Base-by-base conservation (phyloP, 2,888 invertebrate species). In the Trissolcus brochymenae region DNA sequence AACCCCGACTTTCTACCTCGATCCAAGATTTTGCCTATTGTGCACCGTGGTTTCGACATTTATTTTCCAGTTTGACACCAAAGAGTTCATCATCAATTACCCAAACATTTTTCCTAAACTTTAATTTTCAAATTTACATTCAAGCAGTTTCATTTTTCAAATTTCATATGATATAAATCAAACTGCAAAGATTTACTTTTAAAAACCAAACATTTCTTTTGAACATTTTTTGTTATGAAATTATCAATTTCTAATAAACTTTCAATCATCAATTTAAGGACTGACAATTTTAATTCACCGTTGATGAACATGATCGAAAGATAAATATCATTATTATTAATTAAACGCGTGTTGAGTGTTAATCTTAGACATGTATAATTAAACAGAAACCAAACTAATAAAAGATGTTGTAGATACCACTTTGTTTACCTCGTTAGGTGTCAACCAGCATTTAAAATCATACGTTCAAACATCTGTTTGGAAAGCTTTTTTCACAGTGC, bases 311-410 rank as follows among this genome's bases (percentile, higher is more conserved):
- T 19, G 19, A 19, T 19, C 2, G 19, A 2, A 46, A 64, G 59
- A 72, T 65, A 59, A 72, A 59, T 72, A 65, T 72, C 72, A 19
- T 19, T 19, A 19, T n/a, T 60, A 72, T 72, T 65, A 72, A 72
- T 72, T 72, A 72, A 72, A 29, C 59, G 46, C 57, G 59, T 35
- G 55, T 35, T 4, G 64, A 50, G 25, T 66, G 55, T 4, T 4
- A 25, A 4, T 25, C 25, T 25, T 25, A 6, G 0, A 25, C 25
- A 4, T 4, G 6, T 25, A 25, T 25, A 25, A 25, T 25, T 25
- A 25, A 25, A 25, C 25, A 6, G 6, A 25, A 25, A 25, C 25
- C 25, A 25, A 25, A 25, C 4, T 25, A 4, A 6, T 25, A 77
- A 72, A 68, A n/a, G 60, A 64, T 68, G 68, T 13, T 43, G n/a